Percentiles rank a stretch among this genome's conserved stretches.
phyloP scores from a whole-genome alignment of 2,113 vertebrate species.

The Raja brachyura region DNA sequence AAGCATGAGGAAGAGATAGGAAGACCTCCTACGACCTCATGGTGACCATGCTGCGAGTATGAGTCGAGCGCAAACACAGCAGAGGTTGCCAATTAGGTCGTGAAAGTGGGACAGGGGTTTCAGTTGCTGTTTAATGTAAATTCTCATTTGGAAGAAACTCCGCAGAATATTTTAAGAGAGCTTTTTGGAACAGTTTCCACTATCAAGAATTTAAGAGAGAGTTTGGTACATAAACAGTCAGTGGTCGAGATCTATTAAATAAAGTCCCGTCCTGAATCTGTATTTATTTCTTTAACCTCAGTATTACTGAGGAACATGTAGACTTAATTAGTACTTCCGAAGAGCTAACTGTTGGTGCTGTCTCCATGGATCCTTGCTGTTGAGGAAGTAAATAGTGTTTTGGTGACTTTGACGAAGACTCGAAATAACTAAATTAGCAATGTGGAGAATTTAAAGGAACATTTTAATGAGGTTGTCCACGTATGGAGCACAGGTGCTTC shows the following conservation, averaged over 20 bases:
- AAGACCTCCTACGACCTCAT: too few species aligned
- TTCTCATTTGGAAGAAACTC: neutral
- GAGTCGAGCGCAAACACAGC: too few species aligned
- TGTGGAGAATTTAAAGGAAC: neutral
- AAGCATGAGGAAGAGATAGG: too few species aligned
- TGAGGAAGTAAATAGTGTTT: neutral
- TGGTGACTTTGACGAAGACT: neutral
- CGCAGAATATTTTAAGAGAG: neutral
- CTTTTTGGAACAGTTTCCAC: neutral
- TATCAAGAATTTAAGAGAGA: neutral
- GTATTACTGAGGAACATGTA: neutral
- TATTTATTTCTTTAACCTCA: neutral
- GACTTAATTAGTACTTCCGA: slow-evolving; percentile 10
- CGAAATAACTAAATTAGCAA: slow-evolving; percentile 27
- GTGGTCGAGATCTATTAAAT: neutral
- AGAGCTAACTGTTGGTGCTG: slow-evolving; percentile 17
- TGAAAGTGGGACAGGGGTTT: too few species aligned
- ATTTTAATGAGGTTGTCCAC: neutral
- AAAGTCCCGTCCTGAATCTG: neutral
- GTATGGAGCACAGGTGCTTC: neutral
- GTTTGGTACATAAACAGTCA: neutral
- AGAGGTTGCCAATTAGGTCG: too few species aligned
- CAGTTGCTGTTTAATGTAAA: neutral
- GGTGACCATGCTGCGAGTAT: too few species aligned
- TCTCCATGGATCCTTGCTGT: neutral